Conservation (phyloP, 2,797 vertebrate species). For the Pseudopleuronectes americanus region DNA sequence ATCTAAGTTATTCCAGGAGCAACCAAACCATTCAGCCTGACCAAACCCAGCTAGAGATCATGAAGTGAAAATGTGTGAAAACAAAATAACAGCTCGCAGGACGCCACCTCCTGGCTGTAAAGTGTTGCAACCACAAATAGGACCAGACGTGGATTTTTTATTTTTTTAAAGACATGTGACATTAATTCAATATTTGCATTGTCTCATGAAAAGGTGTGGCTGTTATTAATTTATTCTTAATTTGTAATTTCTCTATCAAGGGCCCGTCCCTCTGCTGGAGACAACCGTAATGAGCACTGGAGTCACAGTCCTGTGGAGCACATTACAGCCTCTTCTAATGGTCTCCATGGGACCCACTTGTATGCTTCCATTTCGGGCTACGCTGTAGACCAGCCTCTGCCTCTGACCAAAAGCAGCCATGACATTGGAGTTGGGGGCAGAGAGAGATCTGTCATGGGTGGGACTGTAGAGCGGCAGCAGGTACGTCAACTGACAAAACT, state of each 20-base stretch:
- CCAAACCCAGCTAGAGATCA: too few species aligned
- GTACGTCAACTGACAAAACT: constrained; percentile 67
- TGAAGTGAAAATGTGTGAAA: too few species aligned
- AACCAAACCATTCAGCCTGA: too few species aligned
- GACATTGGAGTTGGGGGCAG: constrained; percentile 75
- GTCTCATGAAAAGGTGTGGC: too few species aligned
- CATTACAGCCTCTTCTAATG: constrained; percentile 85
- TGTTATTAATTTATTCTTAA: constrained; percentile 3
- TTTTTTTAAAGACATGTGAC: too few species aligned
- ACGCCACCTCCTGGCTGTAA: too few species aligned
- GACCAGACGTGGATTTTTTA: too few species aligned
- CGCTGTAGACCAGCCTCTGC: constrained; percentile 91
- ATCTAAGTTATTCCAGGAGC: too few species aligned
- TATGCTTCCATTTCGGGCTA: constrained; percentile 88
- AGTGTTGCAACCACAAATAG: too few species aligned
- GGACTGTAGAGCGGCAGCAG: constrained; percentile 91
- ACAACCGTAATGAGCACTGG: constrained; percentile 90
- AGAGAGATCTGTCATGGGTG: constrained; percentile 72
- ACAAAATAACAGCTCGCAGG: too few species aligned
- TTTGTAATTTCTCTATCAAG: constrained; percentile 68
- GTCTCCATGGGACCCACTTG: constrained; percentile 88
- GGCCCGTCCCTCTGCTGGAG: constrained; percentile 89
- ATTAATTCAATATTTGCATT: too few species aligned
- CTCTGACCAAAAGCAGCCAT: constrained; percentile 91
- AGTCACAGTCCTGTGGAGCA: constrained; percentile 91